Evolutionary conservation across 2,888 invertebrate genomes (phyloP), one percentile per base, ranked within the genome.

Genomic region (Noctua janthina): DNA sequence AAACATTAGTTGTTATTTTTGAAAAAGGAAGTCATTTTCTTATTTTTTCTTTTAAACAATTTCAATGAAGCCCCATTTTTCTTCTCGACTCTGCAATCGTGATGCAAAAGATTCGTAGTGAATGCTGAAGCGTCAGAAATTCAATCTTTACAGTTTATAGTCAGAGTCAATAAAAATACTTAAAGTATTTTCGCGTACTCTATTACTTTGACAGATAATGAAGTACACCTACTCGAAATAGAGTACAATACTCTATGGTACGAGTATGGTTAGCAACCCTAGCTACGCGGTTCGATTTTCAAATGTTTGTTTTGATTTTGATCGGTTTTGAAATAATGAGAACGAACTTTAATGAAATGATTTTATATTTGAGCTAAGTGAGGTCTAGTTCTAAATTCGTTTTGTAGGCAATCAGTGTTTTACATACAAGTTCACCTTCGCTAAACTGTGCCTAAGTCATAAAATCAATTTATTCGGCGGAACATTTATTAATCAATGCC

Each of bases 391-490:
- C 51, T 43, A n/a, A 62, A 68, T 49, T 35, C 15, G 13, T 75
- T 87, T 51, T 39, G 56, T n/a, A 29, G 17, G 49, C n/a, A 35
- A 56, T 64, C 49, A 29, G 39, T 49, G 11, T 82, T 82, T 82
- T 29, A 73, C 15, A 35, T n/a, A 62, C 56, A 51, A 39, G 49
- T 51, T 82, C 11, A 15, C 66, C 69, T 71, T 59, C 64, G 54
- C 23, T 2, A 82, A 74, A 74, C 66, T 56, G 11, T 54, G 62
- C 15, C 54, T 49, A 66, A 77, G n/a, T 35, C 73, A 35, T 67
- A 35, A 87, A 87, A 84, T 74, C 54, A 78, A 74, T 84, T 71
- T 29, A 82, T 59, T n/a, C 15, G 1, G 70, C 54, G 39, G 54
- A 62, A 71, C 69, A 39, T 62, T 70, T 83, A 87, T 54, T 73